phyloP scores from a whole-genome alignment of 2,113 vertebrate genomes.

The Neogobius melanostomus region DNA sequence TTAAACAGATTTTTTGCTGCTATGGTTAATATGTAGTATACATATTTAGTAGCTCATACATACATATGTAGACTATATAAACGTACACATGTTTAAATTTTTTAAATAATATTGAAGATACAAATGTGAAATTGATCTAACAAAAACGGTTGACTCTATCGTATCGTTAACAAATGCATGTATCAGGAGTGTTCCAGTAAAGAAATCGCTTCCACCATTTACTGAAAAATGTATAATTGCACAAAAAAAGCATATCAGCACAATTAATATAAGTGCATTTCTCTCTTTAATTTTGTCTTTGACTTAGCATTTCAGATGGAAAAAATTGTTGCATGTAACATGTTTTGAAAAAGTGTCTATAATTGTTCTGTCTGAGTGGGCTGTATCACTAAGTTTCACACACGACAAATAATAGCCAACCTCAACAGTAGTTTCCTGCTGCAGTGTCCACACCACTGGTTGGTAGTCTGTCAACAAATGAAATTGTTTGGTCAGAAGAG shows the following conservation, averaged over 20 bases:
- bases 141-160: too few relatives aligned
- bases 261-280: too few relatives aligned
- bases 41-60: too few relatives aligned
- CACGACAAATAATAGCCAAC: slow-evolving; percentile 8
- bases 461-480: slow-evolving; percentile 19
- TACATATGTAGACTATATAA: too few relatives aligned
- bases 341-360: slow-evolving; percentile 7
- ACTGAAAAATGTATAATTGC: too few relatives aligned
- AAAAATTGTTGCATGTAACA: slow-evolving; percentile 19
- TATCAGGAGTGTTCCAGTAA: too few relatives aligned
- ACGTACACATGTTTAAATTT: too few relatives aligned
- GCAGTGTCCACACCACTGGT: slow-evolving; percentile 35
- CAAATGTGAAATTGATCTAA: background rate
- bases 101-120: background rate
- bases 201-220: too few relatives aligned
- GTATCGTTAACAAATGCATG: too few relatives aligned
- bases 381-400: slow-evolving; percentile 51
- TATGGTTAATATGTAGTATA: too few relatives aligned
- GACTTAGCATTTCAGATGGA: background rate
- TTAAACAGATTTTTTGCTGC: too few relatives aligned
- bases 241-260: too few relatives aligned
- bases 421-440: slow-evolving; percentile 18
- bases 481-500: background rate
- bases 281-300: background rate
- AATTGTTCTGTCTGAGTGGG: background rate